phyloP scores from a whole-genome alignment of 2,113 vertebrate species.

The Peucedramus taeniatus region DNA sequence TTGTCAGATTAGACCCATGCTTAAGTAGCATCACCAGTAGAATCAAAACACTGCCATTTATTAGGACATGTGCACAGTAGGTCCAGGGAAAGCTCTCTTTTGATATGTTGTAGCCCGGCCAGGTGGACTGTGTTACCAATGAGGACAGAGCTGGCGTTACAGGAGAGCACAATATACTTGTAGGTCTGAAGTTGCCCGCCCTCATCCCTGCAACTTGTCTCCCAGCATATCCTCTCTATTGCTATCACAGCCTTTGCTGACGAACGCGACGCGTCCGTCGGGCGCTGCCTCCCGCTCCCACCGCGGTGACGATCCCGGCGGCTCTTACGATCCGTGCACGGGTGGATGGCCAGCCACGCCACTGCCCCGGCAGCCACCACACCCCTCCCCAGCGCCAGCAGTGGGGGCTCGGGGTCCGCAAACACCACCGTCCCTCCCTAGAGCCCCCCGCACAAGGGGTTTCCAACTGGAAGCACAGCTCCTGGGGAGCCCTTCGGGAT shows the following conservation, averaged over 20 bases:
- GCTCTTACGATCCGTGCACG: neutral
- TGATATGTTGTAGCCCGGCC: neutral
- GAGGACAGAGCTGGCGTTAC: neutral
- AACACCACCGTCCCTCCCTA: neutral
- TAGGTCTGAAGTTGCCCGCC: neutral
- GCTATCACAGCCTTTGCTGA: neutral
- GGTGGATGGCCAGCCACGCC: neutral
- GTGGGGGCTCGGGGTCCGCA: neutral
- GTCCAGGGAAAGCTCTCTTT: neutral
- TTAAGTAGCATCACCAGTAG: neutral
- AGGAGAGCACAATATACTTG: neutral
- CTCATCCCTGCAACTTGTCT: neutral
- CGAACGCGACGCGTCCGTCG: neutral
- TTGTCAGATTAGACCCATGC: neutral
- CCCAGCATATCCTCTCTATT: neutral
- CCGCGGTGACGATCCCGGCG: neutral
- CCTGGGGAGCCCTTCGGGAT: neutral
- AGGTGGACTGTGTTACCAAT: neutral
- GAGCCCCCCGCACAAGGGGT: neutral
- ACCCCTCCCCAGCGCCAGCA: neutral
- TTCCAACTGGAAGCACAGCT: neutral
- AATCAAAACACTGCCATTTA: neutral
- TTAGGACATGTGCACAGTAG: neutral
- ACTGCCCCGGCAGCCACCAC: neutral
- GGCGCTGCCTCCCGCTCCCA: neutral